Conservation (phyloP, 2,113 vertebrate species). For the Silurus meridionalis region DNA sequence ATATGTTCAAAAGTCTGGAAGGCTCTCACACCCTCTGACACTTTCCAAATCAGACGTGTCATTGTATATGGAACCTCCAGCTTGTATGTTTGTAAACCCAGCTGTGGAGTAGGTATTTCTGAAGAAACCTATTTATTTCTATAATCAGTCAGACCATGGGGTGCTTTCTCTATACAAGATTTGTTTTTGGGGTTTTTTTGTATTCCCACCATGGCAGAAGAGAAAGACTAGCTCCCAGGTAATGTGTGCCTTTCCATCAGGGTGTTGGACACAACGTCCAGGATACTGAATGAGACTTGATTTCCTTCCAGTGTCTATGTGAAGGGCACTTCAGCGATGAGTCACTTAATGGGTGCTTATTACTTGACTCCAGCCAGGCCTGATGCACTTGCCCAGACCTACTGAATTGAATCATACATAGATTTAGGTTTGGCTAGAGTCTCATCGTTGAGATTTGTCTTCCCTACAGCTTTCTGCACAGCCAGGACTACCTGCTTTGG, state of each 20-base stretch:
- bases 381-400: background rate
- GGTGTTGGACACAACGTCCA: background rate
- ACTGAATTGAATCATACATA: background rate
- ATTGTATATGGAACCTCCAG: background rate
- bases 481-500: background rate
- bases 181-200: background rate
- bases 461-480: background rate
- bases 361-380: background rate
- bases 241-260: background rate
- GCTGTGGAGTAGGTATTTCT: background rate
- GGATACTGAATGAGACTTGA: background rate
- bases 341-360: slow-evolving; percentile 5
- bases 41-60: background rate
- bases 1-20: background rate
- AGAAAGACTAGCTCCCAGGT: background rate
- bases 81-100: slow-evolving; percentile 1
- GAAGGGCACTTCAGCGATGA: background rate
- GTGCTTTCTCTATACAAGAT: background rate
- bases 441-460: background rate
- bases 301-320: background rate
- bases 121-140: background rate
- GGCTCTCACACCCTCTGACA: background rate
- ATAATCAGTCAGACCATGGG: background rate
- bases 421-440: slow-evolving; percentile 5
- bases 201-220: background rate